Base-by-base conservation (phyloP, 2,797 vertebrate genomes). In the Cirrhinus molitorella region DNA sequence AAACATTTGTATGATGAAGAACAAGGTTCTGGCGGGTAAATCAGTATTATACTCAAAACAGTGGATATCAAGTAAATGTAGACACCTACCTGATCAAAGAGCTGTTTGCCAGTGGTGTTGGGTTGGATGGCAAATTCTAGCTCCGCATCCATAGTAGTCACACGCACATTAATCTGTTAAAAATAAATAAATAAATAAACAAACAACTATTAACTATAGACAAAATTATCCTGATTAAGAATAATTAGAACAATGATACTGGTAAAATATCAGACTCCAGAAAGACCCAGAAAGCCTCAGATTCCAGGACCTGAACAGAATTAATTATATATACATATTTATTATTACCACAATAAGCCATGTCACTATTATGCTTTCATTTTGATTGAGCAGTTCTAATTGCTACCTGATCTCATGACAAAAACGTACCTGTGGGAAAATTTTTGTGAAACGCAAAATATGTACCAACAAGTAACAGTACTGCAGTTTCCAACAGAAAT, bases 111-210 rank as follows among this genome's bases (percentile, higher is more conserved):
- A 83, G 97, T 99, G 80, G 98, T 99, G 84, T 97, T 99, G 37
- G 66, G 66, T 43, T 68, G 66, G 37, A 68, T 68, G 66, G 66
- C 66, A 68, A 68, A 68, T 68, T 99, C 97, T 94, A 99, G 91
- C 92, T 99, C 98, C 23, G 98, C 98, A 90, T 99, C 98, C 98
- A 99, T 99, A 61, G 98, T 99, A 85, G 97, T 99, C 86, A 99
- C 98, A 90, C 98, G 95, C 84, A 99, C 98, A 3, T 99, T 99
- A 89, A 99, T 97, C 98, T 99, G 34, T 25, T 13, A 23, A 21
- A 3, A 23, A n/a, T n/a, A n/a, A 5, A 57, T 2, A 43, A 37
- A 43, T 2, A 43, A 9, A 43, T 2, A 43, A 43, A 43, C 8
- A 9, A 43, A 43, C 8, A 43, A 34, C 31, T 34, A 34, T 34